These are phyloP conservation scores for Thinocorus orbignyianus DNA, from an alignment of 2,113 vertebrate species.

Conservation along the genomic window DNA sequence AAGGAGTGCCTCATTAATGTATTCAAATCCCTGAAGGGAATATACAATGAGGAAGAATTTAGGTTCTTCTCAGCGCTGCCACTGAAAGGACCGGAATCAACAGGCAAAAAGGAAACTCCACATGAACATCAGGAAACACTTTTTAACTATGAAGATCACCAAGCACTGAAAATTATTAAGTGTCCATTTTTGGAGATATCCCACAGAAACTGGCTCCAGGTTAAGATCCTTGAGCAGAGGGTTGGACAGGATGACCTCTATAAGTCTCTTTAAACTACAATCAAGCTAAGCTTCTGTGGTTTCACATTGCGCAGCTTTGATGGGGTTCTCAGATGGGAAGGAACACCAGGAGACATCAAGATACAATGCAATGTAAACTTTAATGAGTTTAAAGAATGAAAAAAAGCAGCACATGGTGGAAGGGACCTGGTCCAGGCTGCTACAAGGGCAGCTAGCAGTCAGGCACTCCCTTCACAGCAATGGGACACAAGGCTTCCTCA, in stretches of 20 bases:
- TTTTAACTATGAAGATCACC: background rate
- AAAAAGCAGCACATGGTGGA: background rate
- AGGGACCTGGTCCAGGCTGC: background rate
- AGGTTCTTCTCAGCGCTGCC: background rate
- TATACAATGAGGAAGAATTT: background rate
- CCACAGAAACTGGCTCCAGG: no score
- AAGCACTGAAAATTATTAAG: background rate
- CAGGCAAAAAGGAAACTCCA: background rate
- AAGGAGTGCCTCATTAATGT: background rate
- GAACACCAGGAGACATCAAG: background rate
- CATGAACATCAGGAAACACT: background rate
- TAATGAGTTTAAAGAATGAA: background rate
- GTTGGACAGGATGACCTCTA: no score
- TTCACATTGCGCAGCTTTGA: background rate
- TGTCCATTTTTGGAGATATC: background rate
- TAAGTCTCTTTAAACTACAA: no score
- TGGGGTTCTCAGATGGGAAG: background rate
- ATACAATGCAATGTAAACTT: background rate
- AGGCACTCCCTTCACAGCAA: background rate
- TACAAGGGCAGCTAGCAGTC: background rate
- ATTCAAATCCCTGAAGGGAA: background rate
- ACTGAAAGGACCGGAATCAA: background rate
- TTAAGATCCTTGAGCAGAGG: no score
- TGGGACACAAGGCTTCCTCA: background rate
- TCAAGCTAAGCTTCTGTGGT: no score